Conservation (phyloP, 2,888 invertebrate species). For the Sarcophaga subvicina region DNA sequence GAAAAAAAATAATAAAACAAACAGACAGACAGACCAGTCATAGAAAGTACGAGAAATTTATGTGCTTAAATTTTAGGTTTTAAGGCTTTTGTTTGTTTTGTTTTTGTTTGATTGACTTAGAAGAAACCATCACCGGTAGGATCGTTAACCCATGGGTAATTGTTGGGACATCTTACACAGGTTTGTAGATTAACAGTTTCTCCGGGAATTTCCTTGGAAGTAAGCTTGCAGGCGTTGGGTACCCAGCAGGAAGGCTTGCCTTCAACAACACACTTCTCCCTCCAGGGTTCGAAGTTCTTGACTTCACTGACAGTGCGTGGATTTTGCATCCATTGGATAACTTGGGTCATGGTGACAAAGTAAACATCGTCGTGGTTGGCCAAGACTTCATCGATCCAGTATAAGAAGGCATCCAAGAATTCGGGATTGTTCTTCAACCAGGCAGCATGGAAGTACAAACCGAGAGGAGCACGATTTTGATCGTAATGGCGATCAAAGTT, state of each 20-base stretch:
- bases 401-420: constrained; percentile 94
- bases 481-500: constrained; percentile 96
- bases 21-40: not conserved
- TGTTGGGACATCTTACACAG: constrained; percentile 95
- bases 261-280: constrained; percentile 95
- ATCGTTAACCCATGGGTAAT: constrained; percentile 97
- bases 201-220: constrained; percentile 95
- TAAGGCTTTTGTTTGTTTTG: constrained; percentile 61
- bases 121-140: constrained; percentile 89
- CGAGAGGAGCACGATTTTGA: constrained; percentile 93
- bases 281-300: constrained; percentile 96
- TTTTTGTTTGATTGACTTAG: constrained; percentile 84
- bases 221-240: constrained; percentile 94
- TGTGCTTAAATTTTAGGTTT: constrained; percentile 65
- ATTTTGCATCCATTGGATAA: constrained; percentile 97
- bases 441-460: constrained; percentile 96
- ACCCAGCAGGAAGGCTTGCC: constrained; percentile 92
- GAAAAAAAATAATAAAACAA: not conserved
- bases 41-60: constrained; percentile 62
- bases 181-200: constrained; percentile 97
- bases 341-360: constrained; percentile 98
- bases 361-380: constrained; percentile 94
- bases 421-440: constrained; percentile 97
- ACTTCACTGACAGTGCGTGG: constrained; percentile 92
- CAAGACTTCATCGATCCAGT: constrained; percentile 95